Evolutionary conservation across 2,113 vertebrate species (phyloP).

Genomic region (Scophthalmus maximus): DNA sequence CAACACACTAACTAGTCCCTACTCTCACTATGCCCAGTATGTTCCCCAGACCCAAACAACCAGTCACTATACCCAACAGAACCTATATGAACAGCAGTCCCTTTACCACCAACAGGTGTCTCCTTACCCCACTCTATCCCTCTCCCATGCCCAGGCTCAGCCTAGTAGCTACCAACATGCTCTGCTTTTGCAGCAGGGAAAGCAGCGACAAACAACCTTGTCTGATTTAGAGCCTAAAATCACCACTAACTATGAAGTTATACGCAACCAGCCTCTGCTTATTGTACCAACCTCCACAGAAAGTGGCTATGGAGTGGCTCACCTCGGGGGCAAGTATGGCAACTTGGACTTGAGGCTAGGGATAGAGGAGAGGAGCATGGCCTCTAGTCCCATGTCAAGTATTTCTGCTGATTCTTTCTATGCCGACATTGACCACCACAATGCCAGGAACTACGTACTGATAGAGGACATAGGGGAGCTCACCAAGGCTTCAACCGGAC

Average conservation of each 20-base stretch:
- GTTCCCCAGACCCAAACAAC: constrained; percentile 93
- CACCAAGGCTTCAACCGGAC: constrained; percentile 88
- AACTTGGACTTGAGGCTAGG: constrained; percentile 94
- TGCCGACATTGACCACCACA: constrained; percentile 95
- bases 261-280: constrained; percentile 93
- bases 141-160: constrained; percentile 85
- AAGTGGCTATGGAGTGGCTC: constrained; percentile 88
- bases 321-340: constrained; percentile 91
- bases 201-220: constrained; percentile 88
- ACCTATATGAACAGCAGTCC: constrained; percentile 91
- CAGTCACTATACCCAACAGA: constrained; percentile 92
- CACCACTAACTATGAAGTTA: constrained; percentile 94
- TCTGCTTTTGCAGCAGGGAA: constrained; percentile 92
- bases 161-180: constrained; percentile 90
- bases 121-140: constrained; percentile 91
- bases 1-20: constrained; percentile 91
- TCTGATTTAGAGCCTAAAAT: constrained; percentile 95
- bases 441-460: constrained; percentile 93
- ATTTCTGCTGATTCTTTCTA: constrained; percentile 98
- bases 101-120: constrained; percentile 94
- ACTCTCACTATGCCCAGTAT: constrained; percentile 92
- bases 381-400: constrained; percentile 96
- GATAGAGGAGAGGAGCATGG: constrained; percentile 94
- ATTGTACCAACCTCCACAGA: constrained; percentile 94
- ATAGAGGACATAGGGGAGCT: constrained; percentile 98